Evolutionary conservation across 1,140 invertebrate species (phyloP).

Genomic region (Nymphalis io): DNA sequence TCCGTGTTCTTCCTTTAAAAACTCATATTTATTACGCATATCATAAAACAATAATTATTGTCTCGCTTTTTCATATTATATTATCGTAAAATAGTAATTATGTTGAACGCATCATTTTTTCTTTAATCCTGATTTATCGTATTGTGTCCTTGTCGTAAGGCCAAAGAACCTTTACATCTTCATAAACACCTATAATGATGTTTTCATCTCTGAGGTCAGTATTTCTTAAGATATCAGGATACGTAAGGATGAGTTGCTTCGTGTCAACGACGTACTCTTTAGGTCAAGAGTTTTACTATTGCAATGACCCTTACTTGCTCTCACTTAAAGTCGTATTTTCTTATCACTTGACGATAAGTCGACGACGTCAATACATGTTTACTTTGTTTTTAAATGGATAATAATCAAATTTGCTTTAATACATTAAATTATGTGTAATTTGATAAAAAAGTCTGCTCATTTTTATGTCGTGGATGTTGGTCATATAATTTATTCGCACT

Average conservation of each 20-base stretch:
- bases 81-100: neutral
- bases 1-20: neutral
- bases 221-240: slow-evolving; percentile 24
- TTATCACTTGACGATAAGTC: slow-evolving; percentile 30
- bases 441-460: slow-evolving; percentile 7
- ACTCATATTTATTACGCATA: neutral
- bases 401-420: neutral
- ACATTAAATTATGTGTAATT: neutral
- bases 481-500: neutral
- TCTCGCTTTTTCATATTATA: neutral
- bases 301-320: slow-evolving; percentile 27
- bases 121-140: slow-evolving; percentile 17
- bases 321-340: slow-evolving; percentile 33
- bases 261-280: slow-evolving; percentile 21
- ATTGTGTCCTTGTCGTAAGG: slow-evolving; percentile 14
- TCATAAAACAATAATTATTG: neutral
- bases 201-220: slow-evolving; percentile 34
- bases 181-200: slow-evolving; percentile 28
- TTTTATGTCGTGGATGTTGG: neutral
- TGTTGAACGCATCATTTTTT: neutral
- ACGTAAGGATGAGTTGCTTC: slow-evolving; percentile 17
- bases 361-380: slow-evolving; percentile 43
- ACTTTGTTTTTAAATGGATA: slow-evolving; percentile 28
- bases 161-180: slow-evolving; percentile 18
- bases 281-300: slow-evolving; percentile 32